phyloP scores from a whole-genome alignment of 1,140 invertebrate genomes.

The Tetragonula clypearis region DNA sequence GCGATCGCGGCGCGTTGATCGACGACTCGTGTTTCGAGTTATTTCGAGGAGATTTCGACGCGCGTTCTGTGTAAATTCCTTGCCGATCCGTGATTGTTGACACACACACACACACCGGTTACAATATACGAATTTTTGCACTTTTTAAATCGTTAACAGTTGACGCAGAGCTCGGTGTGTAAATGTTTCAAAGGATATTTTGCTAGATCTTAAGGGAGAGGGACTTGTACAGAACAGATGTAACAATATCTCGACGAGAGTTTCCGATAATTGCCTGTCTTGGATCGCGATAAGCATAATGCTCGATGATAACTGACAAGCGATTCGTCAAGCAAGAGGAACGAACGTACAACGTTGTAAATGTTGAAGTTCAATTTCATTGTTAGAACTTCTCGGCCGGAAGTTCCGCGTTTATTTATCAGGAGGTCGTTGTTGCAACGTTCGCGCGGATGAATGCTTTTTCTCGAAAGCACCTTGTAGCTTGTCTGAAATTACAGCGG shows the following conservation, averaged over 20 bases:
- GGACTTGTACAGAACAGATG: neutral
- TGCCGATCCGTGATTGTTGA: neutral
- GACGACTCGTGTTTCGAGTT: neutral
- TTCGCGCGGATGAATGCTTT: neutral
- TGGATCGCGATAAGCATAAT: neutral
- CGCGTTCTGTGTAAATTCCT: neutral
- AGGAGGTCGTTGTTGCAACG: neutral
- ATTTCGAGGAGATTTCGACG: slow-evolving; percentile 3
- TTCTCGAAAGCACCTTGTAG: neutral
- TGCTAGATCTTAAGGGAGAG: neutral
- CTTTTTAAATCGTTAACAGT: neutral
- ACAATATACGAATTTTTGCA: slow-evolving; percentile 2
- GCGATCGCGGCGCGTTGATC: neutral
- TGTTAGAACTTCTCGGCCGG: neutral
- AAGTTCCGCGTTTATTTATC: neutral
- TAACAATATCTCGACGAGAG: neutral
- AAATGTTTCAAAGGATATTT: neutral
- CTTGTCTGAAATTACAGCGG: neutral
- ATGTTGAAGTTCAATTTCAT: slow-evolving; percentile 7
- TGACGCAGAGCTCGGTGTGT: neutral
- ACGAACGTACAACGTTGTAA: neutral
- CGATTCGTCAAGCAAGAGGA: neutral
- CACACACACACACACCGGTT: neutral
- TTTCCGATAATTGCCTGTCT: neutral
- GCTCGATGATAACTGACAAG: neutral